A percentile compares a stretch with the other conserved stretches of the same genome.
Conservation (phyloP, 1,140 invertebrate species). For the Drosophila rhopaloa region DNA sequence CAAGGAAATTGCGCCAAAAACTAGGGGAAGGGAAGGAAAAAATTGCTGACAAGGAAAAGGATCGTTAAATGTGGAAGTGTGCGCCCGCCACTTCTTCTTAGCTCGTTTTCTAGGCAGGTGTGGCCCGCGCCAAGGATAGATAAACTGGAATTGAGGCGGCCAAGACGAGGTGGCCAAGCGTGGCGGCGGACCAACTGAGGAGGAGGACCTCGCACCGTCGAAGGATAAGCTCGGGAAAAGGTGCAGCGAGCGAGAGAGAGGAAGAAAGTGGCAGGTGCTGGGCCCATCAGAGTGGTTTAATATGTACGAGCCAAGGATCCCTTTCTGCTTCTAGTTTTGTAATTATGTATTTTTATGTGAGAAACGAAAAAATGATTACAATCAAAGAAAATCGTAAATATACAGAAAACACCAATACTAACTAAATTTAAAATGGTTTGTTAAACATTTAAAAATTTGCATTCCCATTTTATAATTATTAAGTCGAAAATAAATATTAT, state of each 20-base stretch:
- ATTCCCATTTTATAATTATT: neutral
- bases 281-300: slow-evolving; percentile 5
- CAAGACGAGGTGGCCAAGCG: slow-evolving; percentile 71
- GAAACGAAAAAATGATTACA: neutral
- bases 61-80: slow-evolving; percentile 70
- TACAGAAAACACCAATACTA: no score
- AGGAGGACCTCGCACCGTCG: slow-evolving; percentile 8
- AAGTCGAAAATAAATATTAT: no score
- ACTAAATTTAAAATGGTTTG: no score
- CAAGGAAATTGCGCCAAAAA: slow-evolving; percentile 75
- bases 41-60: slow-evolving; percentile 49
- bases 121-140: slow-evolving; percentile 59
- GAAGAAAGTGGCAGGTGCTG: slow-evolving; percentile 47
- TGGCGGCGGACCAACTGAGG: slow-evolving; percentile 20
- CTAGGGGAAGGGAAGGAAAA: slow-evolving; percentile 4
- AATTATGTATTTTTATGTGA: neutral
- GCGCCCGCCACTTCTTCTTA: slow-evolving; percentile 67
- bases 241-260: slow-evolving; percentile 25
- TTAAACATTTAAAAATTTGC: no score
- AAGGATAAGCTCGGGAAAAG: slow-evolving; percentile 40
- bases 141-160: slow-evolving; percentile 71
- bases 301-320: neutral
- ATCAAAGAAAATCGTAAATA: neutral
- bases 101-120: slow-evolving; percentile 74
- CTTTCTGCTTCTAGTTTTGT: slow-evolving; percentile 1